Evolutionary conservation across 1,140 invertebrate genomes (phyloP), one percentile per base, ranked within the genome.

Genomic region (Ganaspis sp.): DNA sequence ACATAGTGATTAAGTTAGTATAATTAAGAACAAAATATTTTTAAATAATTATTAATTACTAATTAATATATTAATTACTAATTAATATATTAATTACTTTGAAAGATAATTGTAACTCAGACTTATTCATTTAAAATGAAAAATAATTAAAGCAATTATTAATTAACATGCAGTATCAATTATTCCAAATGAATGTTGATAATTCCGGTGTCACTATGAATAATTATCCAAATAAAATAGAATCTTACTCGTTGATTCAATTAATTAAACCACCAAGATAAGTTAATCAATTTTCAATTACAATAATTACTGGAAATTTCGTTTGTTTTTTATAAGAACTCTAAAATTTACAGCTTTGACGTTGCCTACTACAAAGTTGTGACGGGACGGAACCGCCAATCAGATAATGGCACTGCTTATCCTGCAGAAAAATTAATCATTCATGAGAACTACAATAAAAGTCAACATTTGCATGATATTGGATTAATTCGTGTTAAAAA

Each of bases 301-400:
- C n/a, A 37, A n/a, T 85, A 91, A 89, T 74, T 42, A 86, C 21
- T 83, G 82, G 71, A 86, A 88, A 0, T 54, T 87, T 37, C 88
- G 86, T 80, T 84, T 90, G 40, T 77, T 86, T 84, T 53, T 26
- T 21, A 12, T 54, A 4, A n/a, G n/a, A 45, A 40, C 8, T n/a
- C 23, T 26, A 12, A 69, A 9, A n/a, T 37, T 73, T 34, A 9
- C 42, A 19, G 29, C n/a, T 64, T 26, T 23, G 9, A 64, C 0
- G 19, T 64, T 64, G 23, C 23, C 12, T 15, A 9, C 21, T 64
- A 29, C 12, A 64, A 64, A 29, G 54, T 64, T 4, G 23, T 64
- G 21, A 29, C 21, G 4, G 54, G 19, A 64, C 26, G 26, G 12
- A 64, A 64, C 21, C 54, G 23, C 12, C 23, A 64, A 64, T 64